A percentile compares a stretch with the other conserved stretches of the same genome.
These are phyloP conservation scores for Crocidura indochinensis DNA, from an alignment of 2,797 vertebrate species.

Conservation along the genomic window DNA sequence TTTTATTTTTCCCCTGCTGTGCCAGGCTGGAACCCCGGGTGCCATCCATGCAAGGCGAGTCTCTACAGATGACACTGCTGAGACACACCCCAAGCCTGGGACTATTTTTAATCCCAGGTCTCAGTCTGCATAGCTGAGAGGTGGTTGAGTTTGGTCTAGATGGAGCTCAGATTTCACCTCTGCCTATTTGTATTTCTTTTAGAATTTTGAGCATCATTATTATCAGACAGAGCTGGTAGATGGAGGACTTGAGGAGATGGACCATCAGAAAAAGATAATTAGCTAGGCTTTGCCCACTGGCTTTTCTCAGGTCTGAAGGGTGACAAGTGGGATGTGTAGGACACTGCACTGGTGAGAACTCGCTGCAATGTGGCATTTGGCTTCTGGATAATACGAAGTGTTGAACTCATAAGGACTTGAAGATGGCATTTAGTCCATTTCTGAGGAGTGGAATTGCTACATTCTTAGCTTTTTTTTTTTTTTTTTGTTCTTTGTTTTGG, in stretches of 20 bases:
- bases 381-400: conserved; percentile 11
- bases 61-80: background rate
- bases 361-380: background rate
- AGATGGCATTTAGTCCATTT: background rate
- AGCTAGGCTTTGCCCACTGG: background rate
- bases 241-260: conserved; percentile 43
- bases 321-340: background rate
- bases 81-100: background rate
- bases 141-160: background rate
- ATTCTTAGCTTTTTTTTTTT: too few species aligned
- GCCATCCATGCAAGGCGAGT: too few species aligned
- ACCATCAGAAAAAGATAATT: background rate
- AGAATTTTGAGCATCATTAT: conserved; percentile 48
- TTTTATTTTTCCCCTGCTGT: background rate
- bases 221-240: conserved; percentile 56
- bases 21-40: too few species aligned
- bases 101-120: conserved; percentile 39
- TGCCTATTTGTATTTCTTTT: conserved; percentile 58
- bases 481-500: too few species aligned
- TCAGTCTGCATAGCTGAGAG: conserved; percentile 33
- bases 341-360: conserved; percentile 7
- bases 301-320: too few species aligned
- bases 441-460: conserved; percentile 21
- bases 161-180: conserved; percentile 46
- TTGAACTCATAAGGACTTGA: conserved; percentile 40